Conservation (phyloP, 2,113 vertebrate species). For the Bujurquina vittata region DNA sequence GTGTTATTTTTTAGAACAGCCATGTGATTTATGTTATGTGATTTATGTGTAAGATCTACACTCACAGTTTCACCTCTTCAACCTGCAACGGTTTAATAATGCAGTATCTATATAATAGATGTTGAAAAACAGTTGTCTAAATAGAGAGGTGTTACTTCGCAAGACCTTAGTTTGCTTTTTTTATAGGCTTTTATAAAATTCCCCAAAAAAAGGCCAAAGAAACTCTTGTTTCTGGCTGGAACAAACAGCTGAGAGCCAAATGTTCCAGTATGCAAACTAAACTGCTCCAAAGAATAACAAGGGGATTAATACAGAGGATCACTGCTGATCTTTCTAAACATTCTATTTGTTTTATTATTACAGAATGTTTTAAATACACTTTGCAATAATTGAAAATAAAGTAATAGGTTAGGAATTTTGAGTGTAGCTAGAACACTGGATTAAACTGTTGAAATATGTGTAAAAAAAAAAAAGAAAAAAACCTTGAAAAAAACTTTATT, state of each 20-base stretch:
- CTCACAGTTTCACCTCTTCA: neutral
- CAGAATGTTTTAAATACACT: neutral
- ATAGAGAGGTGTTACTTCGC: neutral
- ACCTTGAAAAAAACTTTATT: constrained; percentile 1
- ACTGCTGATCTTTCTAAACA: constrained; percentile 13
- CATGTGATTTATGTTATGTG: neutral
- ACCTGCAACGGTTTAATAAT: neutral
- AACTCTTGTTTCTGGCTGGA: constrained; percentile 10
- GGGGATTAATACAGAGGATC: constrained; percentile 20
- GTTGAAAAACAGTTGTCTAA: neutral
- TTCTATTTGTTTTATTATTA: constrained; percentile 19
- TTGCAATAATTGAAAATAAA: neutral
- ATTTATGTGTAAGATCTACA: neutral
- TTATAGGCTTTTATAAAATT: too few species aligned
- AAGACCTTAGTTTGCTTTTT: too few species aligned
- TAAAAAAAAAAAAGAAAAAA: constrained; percentile 4
- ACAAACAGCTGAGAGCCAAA: constrained; percentile 28
- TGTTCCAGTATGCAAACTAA: constrained; percentile 33
- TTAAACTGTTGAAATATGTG: neutral
- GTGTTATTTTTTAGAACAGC: neutral
- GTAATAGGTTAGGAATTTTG: neutral
- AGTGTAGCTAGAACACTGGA: neutral
- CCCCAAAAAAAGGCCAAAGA: neutral
- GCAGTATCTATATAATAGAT: neutral
- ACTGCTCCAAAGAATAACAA: constrained; percentile 27